phyloP scores from a whole-genome alignment of 2,888 invertebrate genomes.

The Eucriotettix oculatus region DNA sequence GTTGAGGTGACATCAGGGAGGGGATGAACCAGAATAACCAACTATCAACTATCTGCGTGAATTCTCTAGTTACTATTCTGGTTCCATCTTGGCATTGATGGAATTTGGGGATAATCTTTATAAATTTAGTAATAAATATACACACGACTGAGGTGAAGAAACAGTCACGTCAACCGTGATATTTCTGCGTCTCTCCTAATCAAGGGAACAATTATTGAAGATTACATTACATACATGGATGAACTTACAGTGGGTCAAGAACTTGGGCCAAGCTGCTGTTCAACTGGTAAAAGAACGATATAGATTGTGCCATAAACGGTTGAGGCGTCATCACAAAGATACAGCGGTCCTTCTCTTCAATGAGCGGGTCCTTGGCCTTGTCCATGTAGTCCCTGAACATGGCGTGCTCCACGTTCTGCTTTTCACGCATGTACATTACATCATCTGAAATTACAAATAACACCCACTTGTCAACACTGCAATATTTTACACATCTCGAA shows the following conservation, averaged over 20 bases:
- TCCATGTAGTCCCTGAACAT: slow-evolving; percentile 52
- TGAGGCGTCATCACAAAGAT: slow-evolving; percentile 59
- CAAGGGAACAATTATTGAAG: too few species aligned
- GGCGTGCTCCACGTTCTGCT: slow-evolving; percentile 46
- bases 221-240: background rate
- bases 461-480: background rate
- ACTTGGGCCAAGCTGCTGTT: slow-evolving; percentile 39
- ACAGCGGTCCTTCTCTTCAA: slow-evolving; percentile 47
- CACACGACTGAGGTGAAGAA: too few species aligned
- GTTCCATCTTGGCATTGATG: too few species aligned
- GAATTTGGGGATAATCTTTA: too few species aligned
- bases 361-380: slow-evolving; percentile 34
- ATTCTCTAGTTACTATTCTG: too few species aligned
- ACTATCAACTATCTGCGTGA: too few species aligned
- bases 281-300: slow-evolving; percentile 55
- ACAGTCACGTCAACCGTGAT: too few species aligned
- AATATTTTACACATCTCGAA: too few species aligned
- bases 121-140: too few species aligned
- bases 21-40: too few species aligned
- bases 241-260: slow-evolving; percentile 53
- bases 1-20: too few species aligned
- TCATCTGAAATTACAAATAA: slow-evolving; percentile 20
- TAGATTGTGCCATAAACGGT: slow-evolving; percentile 42
- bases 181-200: too few species aligned
- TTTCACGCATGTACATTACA: slow-evolving; percentile 48